Evolutionary conservation across 2,888 invertebrate genomes (phyloP), one percentile per base, ranked within the genome.

Genomic region (Drosophila pegasa): DNA sequence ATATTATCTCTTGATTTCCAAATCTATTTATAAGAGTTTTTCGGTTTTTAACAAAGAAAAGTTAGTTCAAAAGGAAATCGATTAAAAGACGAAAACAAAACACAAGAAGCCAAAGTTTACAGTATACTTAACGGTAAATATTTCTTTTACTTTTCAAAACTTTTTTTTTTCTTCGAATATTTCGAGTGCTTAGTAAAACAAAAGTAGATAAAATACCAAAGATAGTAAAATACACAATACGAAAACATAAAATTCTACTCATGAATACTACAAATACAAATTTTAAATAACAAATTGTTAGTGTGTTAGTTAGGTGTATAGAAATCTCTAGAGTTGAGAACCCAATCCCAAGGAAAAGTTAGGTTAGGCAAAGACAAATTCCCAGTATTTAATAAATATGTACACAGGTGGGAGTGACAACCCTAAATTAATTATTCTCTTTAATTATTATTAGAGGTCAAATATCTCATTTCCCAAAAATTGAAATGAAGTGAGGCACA

Each of bases 41-140:
- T 55, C 16, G 7, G 27, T 50, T 16, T 50, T 38, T n/a, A n/a
- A n/a, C n/a, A n/a, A n/a, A n/a, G n/a, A n/a, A n/a, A n/a, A n/a
- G n/a, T 62, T 62, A 51, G 33, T 48, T 45, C 14, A 48, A 48
- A 48, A 31, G 9, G 14, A 38, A 27, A 45, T 45, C 29, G 43
- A 45, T 45, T 45, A 35, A n/a, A 18, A 16, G 10, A 37, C 3
- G 3, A 18, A 10, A 48, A 31, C n/a, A 9, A 33, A 29, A 31
- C 0, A 20, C 33, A 48, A 48, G 31, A 48, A 48, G 33, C 48
- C 33, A 48, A 33, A 31, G 4, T 29, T 48, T 31, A 48, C 20
- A 48, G 4, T 8, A 47, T 29, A 18, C 29, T 18, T 31, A 31
- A 47, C 12, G 31, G 20, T 20, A 47, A 18, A 5, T 9, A 9